Conservation (phyloP, 1,140 invertebrate species). For the Drosophila truncata region DNA sequence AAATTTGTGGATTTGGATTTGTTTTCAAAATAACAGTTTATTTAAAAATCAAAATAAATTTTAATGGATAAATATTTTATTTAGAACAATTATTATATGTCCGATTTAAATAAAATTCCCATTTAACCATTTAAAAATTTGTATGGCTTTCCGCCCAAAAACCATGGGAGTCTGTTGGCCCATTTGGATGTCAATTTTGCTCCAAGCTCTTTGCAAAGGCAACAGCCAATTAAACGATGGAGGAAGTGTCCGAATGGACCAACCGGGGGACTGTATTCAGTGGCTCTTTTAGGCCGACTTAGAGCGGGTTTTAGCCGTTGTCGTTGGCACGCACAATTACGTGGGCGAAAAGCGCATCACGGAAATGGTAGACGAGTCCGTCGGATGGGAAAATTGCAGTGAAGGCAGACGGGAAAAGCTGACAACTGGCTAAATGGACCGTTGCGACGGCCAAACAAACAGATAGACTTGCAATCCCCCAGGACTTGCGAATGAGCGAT, state of each 20-base stretch:
- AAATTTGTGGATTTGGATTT: neutral
- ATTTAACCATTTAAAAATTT: neutral
- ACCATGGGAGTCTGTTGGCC: neutral
- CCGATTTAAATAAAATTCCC: neutral
- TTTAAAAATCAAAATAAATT: too few species aligned
- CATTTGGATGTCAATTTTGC: slow-evolving; percentile 18
- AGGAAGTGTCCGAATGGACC: slow-evolving; percentile 21
- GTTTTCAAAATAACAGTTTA: too few species aligned
- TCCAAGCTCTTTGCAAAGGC: neutral
- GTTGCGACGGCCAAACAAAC: slow-evolving; percentile 23
- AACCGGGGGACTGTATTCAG: slow-evolving; percentile 4
- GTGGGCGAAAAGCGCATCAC: slow-evolving; percentile 48
- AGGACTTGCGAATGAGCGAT: slow-evolving; percentile 23
- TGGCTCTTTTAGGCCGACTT: slow-evolving; percentile 38
- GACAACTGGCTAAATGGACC: slow-evolving; percentile 36
- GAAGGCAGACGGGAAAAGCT: slow-evolving; percentile 18
- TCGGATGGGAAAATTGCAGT: slow-evolving; percentile 39
- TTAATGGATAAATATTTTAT: too few species aligned
- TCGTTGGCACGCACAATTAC: slow-evolving; percentile 59
- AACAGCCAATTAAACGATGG: slow-evolving; percentile 31
- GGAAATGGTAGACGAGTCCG: slow-evolving; percentile 22
- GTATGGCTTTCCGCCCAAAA: neutral
- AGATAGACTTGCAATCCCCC: slow-evolving; percentile 11
- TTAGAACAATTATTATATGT: neutral
- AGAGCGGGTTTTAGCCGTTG: slow-evolving; percentile 24